phyloP scores from a whole-genome alignment of 2,888 invertebrate genomes.

The Tinea trinotella region DNA sequence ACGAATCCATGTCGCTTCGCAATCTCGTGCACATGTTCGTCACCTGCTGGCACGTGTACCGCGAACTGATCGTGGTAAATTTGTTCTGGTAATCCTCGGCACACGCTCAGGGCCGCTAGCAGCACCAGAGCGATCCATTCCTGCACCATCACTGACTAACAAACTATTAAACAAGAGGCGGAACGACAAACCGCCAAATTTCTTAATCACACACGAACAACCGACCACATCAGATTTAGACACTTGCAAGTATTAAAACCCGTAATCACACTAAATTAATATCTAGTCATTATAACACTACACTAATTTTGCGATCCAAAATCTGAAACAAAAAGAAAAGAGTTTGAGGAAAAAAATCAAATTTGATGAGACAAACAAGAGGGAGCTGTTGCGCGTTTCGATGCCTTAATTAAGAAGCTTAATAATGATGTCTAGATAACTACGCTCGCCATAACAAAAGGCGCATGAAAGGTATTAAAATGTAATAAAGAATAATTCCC shows the following conservation, averaged over 20 bases:
- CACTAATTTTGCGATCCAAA: slow-evolving; percentile 1
- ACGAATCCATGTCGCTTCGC: slow-evolving; percentile 89
- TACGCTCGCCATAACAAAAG: slow-evolving; percentile 37
- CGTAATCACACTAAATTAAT: neutral
- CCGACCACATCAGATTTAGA: slow-evolving; percentile 7
- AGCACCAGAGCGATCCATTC: slow-evolving; percentile 44
- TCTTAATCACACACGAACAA: neutral
- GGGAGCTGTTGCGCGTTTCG: slow-evolving; percentile 5
- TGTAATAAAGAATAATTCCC: slow-evolving; percentile 50
- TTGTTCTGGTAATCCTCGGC: slow-evolving; percentile 32
- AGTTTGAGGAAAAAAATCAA: slow-evolving; percentile 15
- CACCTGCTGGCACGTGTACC: slow-evolving; percentile 84
- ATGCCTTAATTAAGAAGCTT: slow-evolving; percentile 37
- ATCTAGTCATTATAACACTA: slow-evolving; percentile 1
- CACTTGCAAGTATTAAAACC: neutral
- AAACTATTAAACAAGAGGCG: slow-evolving; percentile 6
- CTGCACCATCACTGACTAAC: slow-evolving; percentile 28
- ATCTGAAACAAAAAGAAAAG: slow-evolving; percentile 20
- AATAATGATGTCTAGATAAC: slow-evolving; percentile 38
- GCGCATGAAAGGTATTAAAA: slow-evolving; percentile 45
- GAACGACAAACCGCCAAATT: neutral
- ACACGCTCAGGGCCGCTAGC: slow-evolving; percentile 36
- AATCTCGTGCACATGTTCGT: slow-evolving; percentile 80
- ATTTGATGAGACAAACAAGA: neutral
- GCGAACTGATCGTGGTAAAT: slow-evolving; percentile 89